These are phyloP conservation scores for Calameuta idolon DNA, from an alignment of 2,888 invertebrate species.

Conservation along the genomic window DNA sequence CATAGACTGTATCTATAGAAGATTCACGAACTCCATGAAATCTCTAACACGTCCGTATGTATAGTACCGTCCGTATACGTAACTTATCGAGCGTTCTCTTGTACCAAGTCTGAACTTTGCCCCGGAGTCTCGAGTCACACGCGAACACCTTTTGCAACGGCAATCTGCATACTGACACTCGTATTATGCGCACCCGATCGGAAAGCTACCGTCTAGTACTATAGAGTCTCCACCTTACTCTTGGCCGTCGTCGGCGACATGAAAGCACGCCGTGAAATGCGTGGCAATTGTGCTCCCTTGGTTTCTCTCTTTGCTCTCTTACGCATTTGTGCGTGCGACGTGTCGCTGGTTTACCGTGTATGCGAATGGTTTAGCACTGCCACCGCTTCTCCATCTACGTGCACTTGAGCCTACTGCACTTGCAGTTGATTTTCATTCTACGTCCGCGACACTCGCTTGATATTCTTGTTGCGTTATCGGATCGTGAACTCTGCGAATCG, in stretches of 20 bases:
- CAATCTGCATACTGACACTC: conserved; percentile 43
- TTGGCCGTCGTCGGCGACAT: conserved; percentile 49
- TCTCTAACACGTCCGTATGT: too few relatives aligned
- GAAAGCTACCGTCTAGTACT: conserved; percentile 35
- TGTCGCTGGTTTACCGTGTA: not conserved
- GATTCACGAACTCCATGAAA: not conserved
- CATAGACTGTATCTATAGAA: not conserved
- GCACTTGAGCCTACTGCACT: not conserved
- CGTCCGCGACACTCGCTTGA: not conserved
- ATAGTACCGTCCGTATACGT: not conserved
- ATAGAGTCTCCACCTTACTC: conserved; percentile 25
- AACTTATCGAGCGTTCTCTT: not conserved
- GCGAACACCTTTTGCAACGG: conserved; percentile 32
- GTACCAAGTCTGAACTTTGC: not conserved
- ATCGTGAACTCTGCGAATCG: not conserved
- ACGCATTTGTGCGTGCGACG: not conserved
- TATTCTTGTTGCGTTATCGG: not conserved
- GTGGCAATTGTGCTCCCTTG: conserved; percentile 49
- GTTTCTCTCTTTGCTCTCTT: not conserved
- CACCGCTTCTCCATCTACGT: not conserved
- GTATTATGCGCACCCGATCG: conserved; percentile 38
- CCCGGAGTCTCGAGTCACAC: not conserved
- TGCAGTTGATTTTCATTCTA: not conserved
- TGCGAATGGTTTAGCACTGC: not conserved
- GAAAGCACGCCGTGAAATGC: conserved; percentile 54